Conservation (phyloP, 1,140 invertebrate species). For the Conus ventricosus region DNA sequence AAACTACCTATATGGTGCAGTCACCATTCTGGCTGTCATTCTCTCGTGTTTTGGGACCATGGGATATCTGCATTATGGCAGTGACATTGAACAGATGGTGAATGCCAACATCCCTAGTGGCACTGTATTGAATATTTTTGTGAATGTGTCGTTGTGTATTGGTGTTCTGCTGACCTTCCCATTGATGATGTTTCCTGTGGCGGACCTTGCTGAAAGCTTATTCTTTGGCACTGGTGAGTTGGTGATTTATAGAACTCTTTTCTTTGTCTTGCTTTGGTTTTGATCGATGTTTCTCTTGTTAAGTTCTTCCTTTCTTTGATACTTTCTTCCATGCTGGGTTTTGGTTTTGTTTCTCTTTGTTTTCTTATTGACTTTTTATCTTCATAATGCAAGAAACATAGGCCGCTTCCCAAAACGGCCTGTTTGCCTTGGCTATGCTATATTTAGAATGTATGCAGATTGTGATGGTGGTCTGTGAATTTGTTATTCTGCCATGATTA, state of each 20-base stretch:
- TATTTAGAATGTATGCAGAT: too few species aligned
- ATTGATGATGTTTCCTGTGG: constrained; percentile 69
- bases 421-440: too few species aligned
- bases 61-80: constrained; percentile 69
- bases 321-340: too few species aligned
- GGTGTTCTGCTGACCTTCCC: constrained; percentile 71
- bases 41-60: constrained; percentile 66
- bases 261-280: neutral
- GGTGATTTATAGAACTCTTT: neutral
- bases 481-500: too few species aligned
- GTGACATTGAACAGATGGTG: constrained; percentile 66
- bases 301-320: too few species aligned
- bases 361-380: too few species aligned
- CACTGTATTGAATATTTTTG: constrained; percentile 46
- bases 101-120: constrained; percentile 63
- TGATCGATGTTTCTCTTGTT: neutral
- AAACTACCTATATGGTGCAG: constrained; percentile 63
- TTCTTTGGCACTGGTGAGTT: constrained; percentile 63
- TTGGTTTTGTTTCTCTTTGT: too few species aligned
- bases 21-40: constrained; percentile 54
- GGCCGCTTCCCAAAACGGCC: too few species aligned
- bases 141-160: constrained; percentile 67
- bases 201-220: constrained; percentile 66
- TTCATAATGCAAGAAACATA: too few species aligned
- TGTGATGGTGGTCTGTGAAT: too few species aligned